Conservation (phyloP, 2,888 invertebrate species). For the Drosophila tanythrix region DNA sequence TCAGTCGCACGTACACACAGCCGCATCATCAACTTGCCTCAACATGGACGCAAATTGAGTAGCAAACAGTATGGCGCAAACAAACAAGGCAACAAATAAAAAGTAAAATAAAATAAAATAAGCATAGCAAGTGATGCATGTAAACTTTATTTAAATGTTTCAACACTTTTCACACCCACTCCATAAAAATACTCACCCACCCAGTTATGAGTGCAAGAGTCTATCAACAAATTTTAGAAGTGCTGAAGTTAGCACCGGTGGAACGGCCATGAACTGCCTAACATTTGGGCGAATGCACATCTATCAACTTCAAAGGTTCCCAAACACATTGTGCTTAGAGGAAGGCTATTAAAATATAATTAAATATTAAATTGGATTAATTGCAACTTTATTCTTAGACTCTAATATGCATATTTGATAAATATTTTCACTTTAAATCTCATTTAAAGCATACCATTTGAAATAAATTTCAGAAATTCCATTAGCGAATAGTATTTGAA, state of each 20-base stretch:
- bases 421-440: not conserved
- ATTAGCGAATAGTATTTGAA: conserved; percentile 24
- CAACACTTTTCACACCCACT: conserved; percentile 25
- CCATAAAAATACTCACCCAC: conserved; percentile 1
- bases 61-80: conserved; percentile 44
- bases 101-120: conserved; percentile 10
- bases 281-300: conserved; percentile 10
- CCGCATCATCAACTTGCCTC: conserved; percentile 41
- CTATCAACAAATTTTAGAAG: conserved; percentile 12
- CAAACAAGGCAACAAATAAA: conserved; percentile 9
- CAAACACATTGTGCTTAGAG: not conserved
- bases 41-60: conserved; percentile 52
- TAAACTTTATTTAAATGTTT: conserved; percentile 57
- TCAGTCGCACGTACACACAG: conserved; percentile 13
- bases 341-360: not conserved
- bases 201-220: conserved; percentile 27
- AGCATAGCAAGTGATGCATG: conserved; percentile 53
- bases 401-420: not conserved
- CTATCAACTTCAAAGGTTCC: not conserved
- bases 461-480: conserved; percentile 19
- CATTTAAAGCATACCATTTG: conserved; percentile 7
- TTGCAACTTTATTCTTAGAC: not conserved
- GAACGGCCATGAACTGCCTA: conserved; percentile 5
- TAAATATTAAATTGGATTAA: not conserved
- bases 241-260: conserved; percentile 7